phyloP scores from a whole-genome alignment of 2,113 vertebrate genomes.

The Calonectris borealis region DNA sequence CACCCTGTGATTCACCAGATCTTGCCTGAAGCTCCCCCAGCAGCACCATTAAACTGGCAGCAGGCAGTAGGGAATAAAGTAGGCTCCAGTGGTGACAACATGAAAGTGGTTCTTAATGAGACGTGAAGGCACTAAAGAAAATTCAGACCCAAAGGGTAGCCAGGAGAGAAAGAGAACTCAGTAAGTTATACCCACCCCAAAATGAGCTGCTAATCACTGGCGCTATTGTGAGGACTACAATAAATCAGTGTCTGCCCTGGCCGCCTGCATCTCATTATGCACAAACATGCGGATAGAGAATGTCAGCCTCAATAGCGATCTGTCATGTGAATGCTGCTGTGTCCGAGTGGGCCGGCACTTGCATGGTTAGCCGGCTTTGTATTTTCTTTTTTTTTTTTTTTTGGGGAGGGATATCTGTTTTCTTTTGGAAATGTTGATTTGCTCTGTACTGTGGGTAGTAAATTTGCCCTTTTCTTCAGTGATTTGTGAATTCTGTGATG shows the following conservation, averaged over 20 bases:
- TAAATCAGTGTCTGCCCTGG: slow-evolving; percentile 38
- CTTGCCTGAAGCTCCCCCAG: not conserved
- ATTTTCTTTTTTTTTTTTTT: not conserved
- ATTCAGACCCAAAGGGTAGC: not conserved
- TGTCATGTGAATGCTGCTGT: slow-evolving; percentile 14
- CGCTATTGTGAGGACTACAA: slow-evolving; percentile 48
- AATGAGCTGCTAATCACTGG: slow-evolving; percentile 31
- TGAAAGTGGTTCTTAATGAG: not conserved
- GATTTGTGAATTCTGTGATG: not conserved
- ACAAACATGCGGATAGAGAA: not conserved
- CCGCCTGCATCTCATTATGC: not conserved
- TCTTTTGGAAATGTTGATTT: not conserved
- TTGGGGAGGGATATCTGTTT: not conserved
- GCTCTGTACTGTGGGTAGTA: not conserved
- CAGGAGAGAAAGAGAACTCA: slow-evolving; percentile 9
- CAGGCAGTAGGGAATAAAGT: not conserved
- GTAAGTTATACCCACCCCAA: not conserved
- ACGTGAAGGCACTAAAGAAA: not conserved
- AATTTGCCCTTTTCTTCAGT: not conserved
- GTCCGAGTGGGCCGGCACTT: not conserved
- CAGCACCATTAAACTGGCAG: not conserved
- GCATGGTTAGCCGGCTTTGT: not conserved
- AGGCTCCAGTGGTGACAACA: not conserved
- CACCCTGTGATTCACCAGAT: not conserved
- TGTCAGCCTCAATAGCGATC: slow-evolving; percentile 51